Conservation (phyloP, 2,797 vertebrate species). For the Sphenopsis melanotis region DNA sequence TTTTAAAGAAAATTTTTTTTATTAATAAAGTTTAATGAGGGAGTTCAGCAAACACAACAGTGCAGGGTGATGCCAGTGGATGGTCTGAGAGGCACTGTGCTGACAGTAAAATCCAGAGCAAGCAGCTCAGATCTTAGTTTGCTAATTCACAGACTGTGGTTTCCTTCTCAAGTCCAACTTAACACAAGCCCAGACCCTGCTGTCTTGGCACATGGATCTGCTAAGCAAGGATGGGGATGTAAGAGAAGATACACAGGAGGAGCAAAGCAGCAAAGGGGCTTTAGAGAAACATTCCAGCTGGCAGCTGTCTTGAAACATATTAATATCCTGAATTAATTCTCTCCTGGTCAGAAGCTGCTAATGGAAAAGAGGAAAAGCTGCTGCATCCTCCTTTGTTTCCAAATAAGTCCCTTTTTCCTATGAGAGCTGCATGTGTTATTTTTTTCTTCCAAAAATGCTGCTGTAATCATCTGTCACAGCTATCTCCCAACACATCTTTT, state of each 20-base stretch:
- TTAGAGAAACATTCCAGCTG: background rate
- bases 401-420: background rate
- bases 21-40: background rate
- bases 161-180: background rate
- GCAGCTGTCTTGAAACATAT: background rate
- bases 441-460: background rate
- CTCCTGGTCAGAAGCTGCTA: background rate
- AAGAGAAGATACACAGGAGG: background rate
- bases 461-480: background rate
- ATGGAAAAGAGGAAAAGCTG: background rate
- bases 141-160: background rate
- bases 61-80: background rate
- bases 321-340: background rate
- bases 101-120: background rate
- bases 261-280: background rate
- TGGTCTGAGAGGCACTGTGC: background rate
- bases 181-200: background rate
- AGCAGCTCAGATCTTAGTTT: background rate
- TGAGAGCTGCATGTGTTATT: background rate
- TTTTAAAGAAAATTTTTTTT: background rate
- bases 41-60: background rate
- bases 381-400: background rate
- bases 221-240: background rate
- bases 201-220: background rate
- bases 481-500: background rate